phyloP scores from a whole-genome alignment of 2,888 invertebrate genomes.

The Parnassius smintheus region DNA sequence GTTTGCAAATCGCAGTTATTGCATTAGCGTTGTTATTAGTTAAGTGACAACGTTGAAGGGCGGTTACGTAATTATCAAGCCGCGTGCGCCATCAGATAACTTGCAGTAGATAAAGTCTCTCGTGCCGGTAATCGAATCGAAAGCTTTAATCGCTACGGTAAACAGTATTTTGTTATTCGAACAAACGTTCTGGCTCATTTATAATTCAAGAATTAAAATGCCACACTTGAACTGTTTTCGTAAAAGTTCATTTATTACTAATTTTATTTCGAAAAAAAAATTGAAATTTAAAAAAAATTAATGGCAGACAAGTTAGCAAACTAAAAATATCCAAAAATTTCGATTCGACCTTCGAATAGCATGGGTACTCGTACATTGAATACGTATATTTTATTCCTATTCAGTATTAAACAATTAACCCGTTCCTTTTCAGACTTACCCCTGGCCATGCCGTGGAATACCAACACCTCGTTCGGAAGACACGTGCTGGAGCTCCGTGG shows the following conservation, averaged over 20 bases:
- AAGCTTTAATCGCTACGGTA: slow-evolving; percentile 30
- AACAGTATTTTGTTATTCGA: slow-evolving; percentile 21
- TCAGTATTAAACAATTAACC: too few relatives aligned
- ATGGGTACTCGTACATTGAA: too few relatives aligned
- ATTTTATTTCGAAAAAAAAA: too few relatives aligned
- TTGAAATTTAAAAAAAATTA: too few relatives aligned
- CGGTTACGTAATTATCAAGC: slow-evolving; percentile 47
- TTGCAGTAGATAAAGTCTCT: slow-evolving; percentile 36
- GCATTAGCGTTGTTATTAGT: slow-evolving; percentile 55
- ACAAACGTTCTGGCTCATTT: slow-evolving; percentile 19
- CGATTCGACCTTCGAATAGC: too few relatives aligned
- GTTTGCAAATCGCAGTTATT: slow-evolving; percentile 41
- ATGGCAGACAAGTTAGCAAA: too few relatives aligned
- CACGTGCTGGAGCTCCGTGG: slow-evolving; percentile 60
- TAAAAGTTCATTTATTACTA: too few relatives aligned
- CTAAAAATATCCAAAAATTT: too few relatives aligned
- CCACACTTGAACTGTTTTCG: background rate
- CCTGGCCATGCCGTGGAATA: slow-evolving; percentile 63
- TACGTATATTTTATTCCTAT: too few relatives aligned
- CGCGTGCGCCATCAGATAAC: slow-evolving; percentile 62
- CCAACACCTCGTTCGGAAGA: slow-evolving; percentile 56
- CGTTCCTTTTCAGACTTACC: slow-evolving; percentile 50
- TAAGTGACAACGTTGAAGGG: slow-evolving; percentile 53
- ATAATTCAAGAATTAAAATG: slow-evolving; percentile 18
- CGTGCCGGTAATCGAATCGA: slow-evolving; percentile 52